Conservation (phyloP, 1,140 invertebrate species). For the Archivesica marissinica region DNA sequence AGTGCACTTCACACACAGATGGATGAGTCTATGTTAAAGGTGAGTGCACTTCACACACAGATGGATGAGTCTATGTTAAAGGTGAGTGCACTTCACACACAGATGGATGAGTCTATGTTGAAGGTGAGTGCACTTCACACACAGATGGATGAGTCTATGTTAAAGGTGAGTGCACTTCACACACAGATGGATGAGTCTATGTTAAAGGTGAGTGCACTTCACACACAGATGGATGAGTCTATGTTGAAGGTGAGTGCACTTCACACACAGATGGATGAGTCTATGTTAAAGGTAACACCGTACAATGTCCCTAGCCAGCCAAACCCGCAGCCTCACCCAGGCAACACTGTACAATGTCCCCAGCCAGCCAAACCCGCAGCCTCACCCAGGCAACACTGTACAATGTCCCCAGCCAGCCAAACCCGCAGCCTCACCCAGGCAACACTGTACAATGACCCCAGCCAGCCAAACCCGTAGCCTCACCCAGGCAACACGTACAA, state of each 20-base stretch:
- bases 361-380: no score
- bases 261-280: no score
- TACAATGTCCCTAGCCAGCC: no score
- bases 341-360: no score
- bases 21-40: conserved; percentile 89
- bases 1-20: conserved; percentile 85
- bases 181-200: conserved; percentile 88
- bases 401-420: no score
- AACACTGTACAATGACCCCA: no score
- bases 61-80: conserved; percentile 89
- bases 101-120: conserved; percentile 89
- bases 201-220: conserved; percentile 87
- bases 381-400: no score
- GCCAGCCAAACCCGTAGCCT: no score
- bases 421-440: no score
- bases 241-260: conserved; percentile 88
- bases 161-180: conserved; percentile 86
- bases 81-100: conserved; percentile 86
- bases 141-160: conserved; percentile 88
- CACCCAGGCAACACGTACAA: no score
- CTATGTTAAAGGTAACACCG: no score
- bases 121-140: conserved; percentile 86
- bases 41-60: conserved; percentile 84
- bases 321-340: no score
- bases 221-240: conserved; percentile 88